Evolutionary conservation across 2,888 invertebrate genomes (phyloP).

Genomic region (Teinopalpus imperialis): DNA sequence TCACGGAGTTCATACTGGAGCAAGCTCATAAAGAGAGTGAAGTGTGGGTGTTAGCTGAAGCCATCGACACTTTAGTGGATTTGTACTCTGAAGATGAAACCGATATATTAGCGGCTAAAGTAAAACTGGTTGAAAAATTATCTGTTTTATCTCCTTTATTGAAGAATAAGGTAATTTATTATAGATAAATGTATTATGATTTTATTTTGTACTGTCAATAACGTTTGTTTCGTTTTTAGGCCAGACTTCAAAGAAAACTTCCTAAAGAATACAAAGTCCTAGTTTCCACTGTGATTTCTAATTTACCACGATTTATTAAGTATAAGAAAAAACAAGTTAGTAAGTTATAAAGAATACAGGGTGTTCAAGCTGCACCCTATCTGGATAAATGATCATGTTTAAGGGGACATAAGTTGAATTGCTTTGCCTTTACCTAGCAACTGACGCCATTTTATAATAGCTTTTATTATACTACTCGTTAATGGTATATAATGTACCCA

Average conservation of each 20-base stretch:
- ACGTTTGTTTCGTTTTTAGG: conserved; percentile 78
- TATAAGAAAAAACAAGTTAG: conserved; percentile 82
- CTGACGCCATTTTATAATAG: too few relatives aligned
- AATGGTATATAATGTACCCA: background rate
- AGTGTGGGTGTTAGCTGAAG: conserved; percentile 88
- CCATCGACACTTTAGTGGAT: conserved; percentile 88
- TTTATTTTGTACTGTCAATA: too few relatives aligned
- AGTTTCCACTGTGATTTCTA: conserved; percentile 86
- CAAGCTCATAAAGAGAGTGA: conserved; percentile 83
- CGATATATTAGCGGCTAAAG: conserved; percentile 83
- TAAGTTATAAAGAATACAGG: conserved; percentile 47
- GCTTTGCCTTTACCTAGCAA: too few relatives aligned
- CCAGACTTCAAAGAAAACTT: conserved; percentile 83
- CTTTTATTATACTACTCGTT: too few relatives aligned
- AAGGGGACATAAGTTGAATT: too few relatives aligned
- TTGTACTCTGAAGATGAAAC: conserved; percentile 90
- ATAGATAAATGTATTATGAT: conserved; percentile 15
- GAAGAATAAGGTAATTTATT: conserved; percentile 83
- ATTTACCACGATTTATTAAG: conserved; percentile 87
- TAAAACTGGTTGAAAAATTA: conserved; percentile 84
- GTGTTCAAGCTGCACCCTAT: too few relatives aligned
- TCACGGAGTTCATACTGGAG: conserved; percentile 84
- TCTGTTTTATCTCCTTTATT: conserved; percentile 81
- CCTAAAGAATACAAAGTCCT: conserved; percentile 86
- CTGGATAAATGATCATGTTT: too few relatives aligned